phyloP scores from a whole-genome alignment of 2,113 vertebrate genomes.

The Bos taurus region DNA sequence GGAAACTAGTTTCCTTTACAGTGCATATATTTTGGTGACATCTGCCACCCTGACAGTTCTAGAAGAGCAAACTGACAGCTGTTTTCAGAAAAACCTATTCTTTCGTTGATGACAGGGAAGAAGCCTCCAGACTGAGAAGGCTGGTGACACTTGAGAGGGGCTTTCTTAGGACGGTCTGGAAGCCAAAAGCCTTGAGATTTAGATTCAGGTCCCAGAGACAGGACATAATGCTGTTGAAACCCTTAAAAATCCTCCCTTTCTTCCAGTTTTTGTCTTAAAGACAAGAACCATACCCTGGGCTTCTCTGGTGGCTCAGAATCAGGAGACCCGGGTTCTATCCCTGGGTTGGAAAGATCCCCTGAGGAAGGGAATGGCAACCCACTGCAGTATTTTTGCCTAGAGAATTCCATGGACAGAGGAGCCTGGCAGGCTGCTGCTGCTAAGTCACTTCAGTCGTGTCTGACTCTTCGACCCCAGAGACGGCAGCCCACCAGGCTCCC shows the following conservation, averaged over 20 bases:
- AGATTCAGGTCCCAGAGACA: neutral
- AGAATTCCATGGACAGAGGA: neutral
- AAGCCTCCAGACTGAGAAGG: neutral
- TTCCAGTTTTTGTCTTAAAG: neutral
- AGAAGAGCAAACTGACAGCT: neutral
- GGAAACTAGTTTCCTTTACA: conserved; percentile 12
- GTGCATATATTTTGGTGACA: neutral
- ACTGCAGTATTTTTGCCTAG: neutral
- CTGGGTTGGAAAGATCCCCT: neutral
- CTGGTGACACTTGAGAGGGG: neutral
- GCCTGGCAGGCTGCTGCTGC: neutral
- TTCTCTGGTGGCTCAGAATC: neutral
- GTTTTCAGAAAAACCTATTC: neutral
- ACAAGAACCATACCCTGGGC: neutral
- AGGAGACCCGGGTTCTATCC: neutral
- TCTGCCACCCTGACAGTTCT: neutral
- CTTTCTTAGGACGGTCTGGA: neutral
- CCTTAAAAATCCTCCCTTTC: neutral
- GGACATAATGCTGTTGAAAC: neutral
- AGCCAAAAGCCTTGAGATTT: neutral
- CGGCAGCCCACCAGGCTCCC: too few species aligned
- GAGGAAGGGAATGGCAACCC: neutral
- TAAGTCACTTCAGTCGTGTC: too few species aligned
- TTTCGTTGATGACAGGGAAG: neutral
- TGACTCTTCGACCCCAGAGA: too few species aligned